phyloP scores from a whole-genome alignment of 2,797 vertebrate genomes.

The Stomatorhinus walkeri region DNA sequence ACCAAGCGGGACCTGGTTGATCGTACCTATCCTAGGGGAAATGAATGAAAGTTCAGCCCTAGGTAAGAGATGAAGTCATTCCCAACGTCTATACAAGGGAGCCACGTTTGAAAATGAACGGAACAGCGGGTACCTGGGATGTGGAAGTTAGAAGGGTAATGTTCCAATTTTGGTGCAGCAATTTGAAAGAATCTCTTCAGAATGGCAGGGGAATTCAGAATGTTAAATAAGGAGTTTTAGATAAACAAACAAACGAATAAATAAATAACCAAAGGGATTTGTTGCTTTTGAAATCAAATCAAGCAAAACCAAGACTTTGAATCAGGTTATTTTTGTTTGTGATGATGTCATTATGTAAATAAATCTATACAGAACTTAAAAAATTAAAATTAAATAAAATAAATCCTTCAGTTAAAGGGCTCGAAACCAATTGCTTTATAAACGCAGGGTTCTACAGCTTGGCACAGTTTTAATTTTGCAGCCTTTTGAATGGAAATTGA shows the following conservation, averaged over 20 bases:
- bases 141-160: background rate
- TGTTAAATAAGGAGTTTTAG: background rate
- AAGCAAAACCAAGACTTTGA: background rate
- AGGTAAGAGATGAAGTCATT: background rate
- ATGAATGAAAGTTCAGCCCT: background rate
- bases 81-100: background rate
- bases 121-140: background rate
- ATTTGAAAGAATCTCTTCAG: constrained; percentile 17
- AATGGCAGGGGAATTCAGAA: background rate
- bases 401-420: background rate
- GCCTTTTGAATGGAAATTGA: background rate
- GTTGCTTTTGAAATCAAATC: background rate
- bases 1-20: background rate
- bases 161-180: background rate
- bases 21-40: background rate
- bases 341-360: background rate
- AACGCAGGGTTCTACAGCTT: background rate
- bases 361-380: background rate
- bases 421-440: background rate
- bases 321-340: background rate
- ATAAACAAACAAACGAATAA: background rate
- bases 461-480: background rate
- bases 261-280: background rate
- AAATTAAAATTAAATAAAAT: background rate
- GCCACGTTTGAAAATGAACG: background rate